Evolutionary conservation across 2,797 vertebrate species (phyloP).

Genomic region (Phoxinus dragarum): DNA sequence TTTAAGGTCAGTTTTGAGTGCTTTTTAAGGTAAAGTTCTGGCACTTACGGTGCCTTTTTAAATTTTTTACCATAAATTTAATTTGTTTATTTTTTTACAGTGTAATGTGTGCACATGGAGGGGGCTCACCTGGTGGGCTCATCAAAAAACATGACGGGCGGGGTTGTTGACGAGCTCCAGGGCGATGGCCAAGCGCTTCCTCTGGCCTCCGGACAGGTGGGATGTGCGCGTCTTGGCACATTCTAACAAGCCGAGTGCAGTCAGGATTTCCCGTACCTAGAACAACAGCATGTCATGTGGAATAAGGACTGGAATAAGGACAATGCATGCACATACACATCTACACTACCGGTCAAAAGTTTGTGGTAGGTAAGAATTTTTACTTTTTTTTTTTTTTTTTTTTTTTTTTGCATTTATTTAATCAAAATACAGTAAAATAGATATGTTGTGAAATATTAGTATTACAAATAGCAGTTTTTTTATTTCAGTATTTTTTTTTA

Average conservation of each 20-base stretch:
- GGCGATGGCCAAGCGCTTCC: conserved; percentile 87
- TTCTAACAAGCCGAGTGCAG: conserved; percentile 84
- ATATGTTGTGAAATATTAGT: not conserved
- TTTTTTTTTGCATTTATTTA: not conserved
- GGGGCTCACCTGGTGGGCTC: conserved; percentile 85
- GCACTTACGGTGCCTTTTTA: too few species aligned
- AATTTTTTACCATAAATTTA: too few species aligned
- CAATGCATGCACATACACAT: too few species aligned
- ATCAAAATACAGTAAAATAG: not conserved
- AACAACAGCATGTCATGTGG: not conserved
- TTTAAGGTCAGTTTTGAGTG: not conserved
- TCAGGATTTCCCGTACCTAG: conserved; percentile 87
- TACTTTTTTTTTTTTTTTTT: not conserved
- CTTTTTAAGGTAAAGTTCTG: not conserved
- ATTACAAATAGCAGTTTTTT: not conserved
- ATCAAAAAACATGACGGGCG: conserved; percentile 89
- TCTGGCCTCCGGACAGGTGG: conserved; percentile 83
- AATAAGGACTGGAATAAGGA: not conserved
- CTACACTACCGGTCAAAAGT: not conserved
- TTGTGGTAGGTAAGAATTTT: not conserved
- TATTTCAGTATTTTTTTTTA: not conserved
- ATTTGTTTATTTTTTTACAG: not conserved
- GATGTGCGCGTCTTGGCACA: conserved; percentile 85
- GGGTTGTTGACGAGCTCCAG: conserved; percentile 90
- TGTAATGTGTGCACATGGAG: not conserved